Conservation (phyloP, 2,888 invertebrate genomes). For the Noctua janthe region DNA sequence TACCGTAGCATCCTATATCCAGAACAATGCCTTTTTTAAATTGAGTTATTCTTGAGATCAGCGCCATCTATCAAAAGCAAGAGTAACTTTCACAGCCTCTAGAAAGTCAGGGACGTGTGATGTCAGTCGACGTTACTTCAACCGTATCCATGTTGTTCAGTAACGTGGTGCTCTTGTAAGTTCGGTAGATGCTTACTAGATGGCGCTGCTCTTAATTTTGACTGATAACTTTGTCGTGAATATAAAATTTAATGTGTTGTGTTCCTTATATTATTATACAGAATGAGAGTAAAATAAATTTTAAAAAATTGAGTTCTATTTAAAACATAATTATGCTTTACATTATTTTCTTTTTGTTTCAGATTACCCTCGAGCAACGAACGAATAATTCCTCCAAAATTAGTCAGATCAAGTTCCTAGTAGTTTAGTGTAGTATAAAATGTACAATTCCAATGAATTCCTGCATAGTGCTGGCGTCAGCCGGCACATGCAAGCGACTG, state of each 20-base stretch:
- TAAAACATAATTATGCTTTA: not conserved
- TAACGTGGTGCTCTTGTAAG: conserved; percentile 5
- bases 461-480: conserved; percentile 87
- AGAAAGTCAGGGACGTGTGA: not conserved
- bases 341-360: conserved; percentile 80
- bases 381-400: conserved; percentile 86
- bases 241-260: not conserved
- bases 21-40: not conserved
- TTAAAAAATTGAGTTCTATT: not conserved
- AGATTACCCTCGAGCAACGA: conserved; percentile 77
- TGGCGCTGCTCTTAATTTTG: conserved; percentile 44
- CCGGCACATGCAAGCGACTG: conserved; percentile 88
- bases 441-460: conserved; percentile 88
- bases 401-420: conserved; percentile 89
- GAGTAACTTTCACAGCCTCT: conserved; percentile 3
- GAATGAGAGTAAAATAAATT: not conserved
- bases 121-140: not conserved
- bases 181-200: conserved; percentile 25
- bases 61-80: conserved; percentile 49
- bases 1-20: too few relatives aligned
- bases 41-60: not conserved
- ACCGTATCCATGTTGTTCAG: not conserved
- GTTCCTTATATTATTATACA: too few relatives aligned
- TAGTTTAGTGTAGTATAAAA: conserved; percentile 79
- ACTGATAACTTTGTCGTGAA: too few relatives aligned